phyloP scores from a whole-genome alignment of 2,113 vertebrate genomes.

The Microtus montanus region DNA sequence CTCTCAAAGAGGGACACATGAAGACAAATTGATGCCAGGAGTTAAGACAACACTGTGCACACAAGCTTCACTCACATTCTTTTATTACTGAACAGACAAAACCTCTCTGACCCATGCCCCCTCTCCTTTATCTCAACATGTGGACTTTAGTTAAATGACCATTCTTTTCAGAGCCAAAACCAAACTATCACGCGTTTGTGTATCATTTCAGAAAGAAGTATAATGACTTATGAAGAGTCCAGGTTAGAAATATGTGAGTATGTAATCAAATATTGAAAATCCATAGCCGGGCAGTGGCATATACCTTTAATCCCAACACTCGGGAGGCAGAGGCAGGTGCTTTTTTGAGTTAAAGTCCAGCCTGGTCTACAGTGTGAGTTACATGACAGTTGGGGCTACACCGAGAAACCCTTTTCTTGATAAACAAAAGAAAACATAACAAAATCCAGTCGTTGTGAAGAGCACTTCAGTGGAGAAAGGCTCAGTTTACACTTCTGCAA shows the following conservation, averaged over 20 bases:
- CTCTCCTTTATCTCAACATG: background rate
- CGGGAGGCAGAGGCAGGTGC: background rate
- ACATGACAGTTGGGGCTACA: no score
- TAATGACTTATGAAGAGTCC: background rate
- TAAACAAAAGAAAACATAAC: background rate
- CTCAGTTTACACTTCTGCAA: background rate
- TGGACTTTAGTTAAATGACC: constrained; percentile 31
- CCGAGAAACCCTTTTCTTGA: no score
- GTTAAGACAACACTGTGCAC: constrained; percentile 4
- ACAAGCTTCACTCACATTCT: constrained; percentile 25
- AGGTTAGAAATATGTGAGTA: constrained; percentile 31
- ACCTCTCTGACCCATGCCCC: background rate
- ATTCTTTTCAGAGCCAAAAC: constrained; percentile 15
- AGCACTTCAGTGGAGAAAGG: no score
- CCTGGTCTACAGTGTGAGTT: background rate
- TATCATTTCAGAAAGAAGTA: constrained; percentile 10
- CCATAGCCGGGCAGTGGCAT: background rate
- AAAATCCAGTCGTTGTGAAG: background rate
- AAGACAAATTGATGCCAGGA: constrained; percentile 27
- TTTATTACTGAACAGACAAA: background rate
- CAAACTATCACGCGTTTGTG: constrained; percentile 17
- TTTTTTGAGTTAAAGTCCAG: background rate
- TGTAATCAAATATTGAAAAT: constrained; percentile 15
- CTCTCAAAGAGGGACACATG: background rate
- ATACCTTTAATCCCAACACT: background rate